Evolutionary conservation across 1,140 invertebrate species (phyloP).

Genomic region (Drosophila tsacasi): DNA sequence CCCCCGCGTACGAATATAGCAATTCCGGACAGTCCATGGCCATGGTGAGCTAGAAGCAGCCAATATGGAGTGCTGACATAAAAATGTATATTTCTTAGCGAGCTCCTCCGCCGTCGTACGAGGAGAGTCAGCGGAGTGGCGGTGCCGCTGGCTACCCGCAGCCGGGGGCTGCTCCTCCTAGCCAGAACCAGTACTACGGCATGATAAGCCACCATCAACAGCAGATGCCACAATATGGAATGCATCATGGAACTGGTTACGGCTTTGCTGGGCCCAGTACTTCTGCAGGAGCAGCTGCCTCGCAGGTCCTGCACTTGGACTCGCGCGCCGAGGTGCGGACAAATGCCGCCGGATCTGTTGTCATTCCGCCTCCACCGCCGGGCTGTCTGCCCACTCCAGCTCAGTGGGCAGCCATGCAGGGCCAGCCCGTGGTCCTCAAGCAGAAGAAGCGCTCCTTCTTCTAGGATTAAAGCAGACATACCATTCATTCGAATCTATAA

Average conservation of each 20-base stretch:
- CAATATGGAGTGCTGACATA: no score
- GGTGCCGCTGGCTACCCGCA: slow-evolving; percentile 15
- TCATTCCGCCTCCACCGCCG: slow-evolving; percentile 78
- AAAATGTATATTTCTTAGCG: slow-evolving; percentile 34
- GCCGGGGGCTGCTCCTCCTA: slow-evolving; percentile 18
- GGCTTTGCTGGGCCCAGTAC: slow-evolving; percentile 62
- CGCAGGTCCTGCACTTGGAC: slow-evolving; percentile 64
- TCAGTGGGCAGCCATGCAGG: slow-evolving; percentile 79
- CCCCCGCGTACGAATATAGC: slow-evolving; percentile 16
- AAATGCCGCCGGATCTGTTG: slow-evolving; percentile 58
- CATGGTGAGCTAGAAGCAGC: slow-evolving; percentile 46
- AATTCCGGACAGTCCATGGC: slow-evolving; percentile 30
- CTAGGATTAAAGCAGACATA: slow-evolving; percentile 35
- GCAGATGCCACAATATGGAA: slow-evolving; percentile 27
- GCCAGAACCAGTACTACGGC: slow-evolving; percentile 68
- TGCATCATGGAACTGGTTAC: slow-evolving; percentile 37
- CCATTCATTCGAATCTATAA: slow-evolving; percentile 61
- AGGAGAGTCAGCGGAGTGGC: slow-evolving; percentile 65
- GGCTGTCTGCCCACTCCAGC: slow-evolving; percentile 76
- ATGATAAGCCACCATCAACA: slow-evolving; percentile 70
- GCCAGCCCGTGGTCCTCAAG: slow-evolving; percentile 75
- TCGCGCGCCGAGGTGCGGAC: slow-evolving; percentile 66
- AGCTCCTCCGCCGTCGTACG: slow-evolving; percentile 76
- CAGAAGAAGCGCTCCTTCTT: slow-evolving; percentile 83
- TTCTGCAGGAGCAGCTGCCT: slow-evolving; percentile 44